Evolutionary conservation across 2,888 invertebrate genomes (phyloP).

Genomic region (Mythimna loreyi): DNA sequence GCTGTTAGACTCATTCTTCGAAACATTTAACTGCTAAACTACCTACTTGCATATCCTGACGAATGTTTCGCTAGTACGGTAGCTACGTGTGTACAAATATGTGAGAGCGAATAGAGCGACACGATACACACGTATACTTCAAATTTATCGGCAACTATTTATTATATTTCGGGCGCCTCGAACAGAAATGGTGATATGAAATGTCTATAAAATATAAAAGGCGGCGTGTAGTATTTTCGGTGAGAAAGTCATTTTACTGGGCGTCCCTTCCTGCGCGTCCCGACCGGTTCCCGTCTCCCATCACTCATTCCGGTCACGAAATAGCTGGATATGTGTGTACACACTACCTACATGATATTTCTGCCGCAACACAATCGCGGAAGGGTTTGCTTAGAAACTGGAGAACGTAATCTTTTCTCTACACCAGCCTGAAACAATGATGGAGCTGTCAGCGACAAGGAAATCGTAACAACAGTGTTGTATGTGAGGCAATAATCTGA

Average conservation of each 20-base stretch:
- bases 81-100: conserved; percentile 20
- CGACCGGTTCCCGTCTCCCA: conserved; percentile 64
- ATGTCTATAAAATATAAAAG: conserved; percentile 65
- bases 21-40: conserved; percentile 13
- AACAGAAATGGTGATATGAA: conserved; percentile 62
- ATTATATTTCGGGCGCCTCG: conserved; percentile 51
- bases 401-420: conserved; percentile 55
- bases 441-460: conserved; percentile 6
- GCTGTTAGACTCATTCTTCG: conserved; percentile 23
- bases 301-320: conserved; percentile 75
- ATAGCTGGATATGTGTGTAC: conserved; percentile 58
- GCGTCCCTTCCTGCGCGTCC: conserved; percentile 60
- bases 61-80: conserved; percentile 7
- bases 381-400: conserved; percentile 52
- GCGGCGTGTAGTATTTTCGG: conserved; percentile 66
- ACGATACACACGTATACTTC: conserved; percentile 45
- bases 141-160: conserved; percentile 56
- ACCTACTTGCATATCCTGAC: conserved; percentile 16
- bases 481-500: background rate
- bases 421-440: conserved; percentile 49
- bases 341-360: conserved; percentile 59
- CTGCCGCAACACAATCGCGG: conserved; percentile 51
- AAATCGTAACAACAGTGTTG: background rate
- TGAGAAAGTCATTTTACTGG: conserved; percentile 70
- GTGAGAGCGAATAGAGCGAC: conserved; percentile 42